phyloP scores from a whole-genome alignment of 2,888 invertebrate species.

The Perizoma flavofasciatum region DNA sequence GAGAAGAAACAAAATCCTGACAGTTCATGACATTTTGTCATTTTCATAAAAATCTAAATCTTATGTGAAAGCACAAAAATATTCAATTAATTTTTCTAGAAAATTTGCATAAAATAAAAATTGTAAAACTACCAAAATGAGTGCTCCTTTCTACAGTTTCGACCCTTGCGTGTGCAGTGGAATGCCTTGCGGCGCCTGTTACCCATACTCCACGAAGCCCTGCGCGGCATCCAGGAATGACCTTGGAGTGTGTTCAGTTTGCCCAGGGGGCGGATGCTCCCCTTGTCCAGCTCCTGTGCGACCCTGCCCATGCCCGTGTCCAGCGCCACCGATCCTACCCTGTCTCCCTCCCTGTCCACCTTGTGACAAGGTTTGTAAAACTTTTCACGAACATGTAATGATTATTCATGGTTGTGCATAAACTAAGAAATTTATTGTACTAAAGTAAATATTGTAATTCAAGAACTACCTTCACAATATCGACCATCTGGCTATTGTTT shows the following conservation, averaged over 20 bases:
- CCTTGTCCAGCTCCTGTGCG: conserved; percentile 76
- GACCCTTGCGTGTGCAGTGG: conserved; percentile 74
- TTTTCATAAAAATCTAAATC: conserved; percentile 9
- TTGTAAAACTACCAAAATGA: conserved; percentile 57
- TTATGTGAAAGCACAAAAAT: conserved; percentile 18
- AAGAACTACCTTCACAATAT: no score
- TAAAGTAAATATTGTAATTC: no score
- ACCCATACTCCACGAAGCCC: conserved; percentile 71
- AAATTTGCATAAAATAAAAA: conserved; percentile 42
- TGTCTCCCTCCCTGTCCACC: conserved; percentile 71
- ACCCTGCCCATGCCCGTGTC: conserved; percentile 67
- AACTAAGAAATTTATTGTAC: background rate
- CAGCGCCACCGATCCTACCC: conserved; percentile 62
- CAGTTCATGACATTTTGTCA: background rate
- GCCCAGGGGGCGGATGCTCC: conserved; percentile 76
- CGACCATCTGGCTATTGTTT: no score
- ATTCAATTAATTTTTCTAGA: conserved; percentile 3
- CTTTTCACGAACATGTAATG: conserved; percentile 14
- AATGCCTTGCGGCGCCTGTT: conserved; percentile 71
- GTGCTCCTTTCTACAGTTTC: conserved; percentile 75
- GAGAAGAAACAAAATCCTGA: background rate
- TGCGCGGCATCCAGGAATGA: conserved; percentile 66
- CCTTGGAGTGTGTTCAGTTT: conserved; percentile 65
- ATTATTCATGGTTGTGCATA: conserved; percentile 27
- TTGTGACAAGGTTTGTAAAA: conserved; percentile 64